Conservation (phyloP, 1,140 invertebrate species). For the Brachionus angularis region DNA sequence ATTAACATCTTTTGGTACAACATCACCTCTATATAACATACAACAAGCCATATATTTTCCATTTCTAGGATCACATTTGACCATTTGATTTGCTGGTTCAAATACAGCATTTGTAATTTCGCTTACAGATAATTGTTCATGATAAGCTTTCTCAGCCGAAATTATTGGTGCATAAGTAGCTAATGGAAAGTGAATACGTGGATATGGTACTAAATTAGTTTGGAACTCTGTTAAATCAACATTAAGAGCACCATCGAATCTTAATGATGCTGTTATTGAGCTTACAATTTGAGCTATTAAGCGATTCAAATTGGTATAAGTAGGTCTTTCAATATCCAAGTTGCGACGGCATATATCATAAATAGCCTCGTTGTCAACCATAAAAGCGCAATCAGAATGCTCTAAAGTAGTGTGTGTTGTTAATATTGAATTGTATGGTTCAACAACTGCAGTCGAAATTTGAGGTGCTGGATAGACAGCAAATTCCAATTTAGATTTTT, state of each 20-base stretch:
- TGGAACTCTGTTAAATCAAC: slow-evolving; percentile 52
- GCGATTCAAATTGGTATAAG: slow-evolving; percentile 73
- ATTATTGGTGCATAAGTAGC: slow-evolving; percentile 75
- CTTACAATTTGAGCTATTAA: slow-evolving; percentile 80
- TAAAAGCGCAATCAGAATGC: slow-evolving; percentile 55
- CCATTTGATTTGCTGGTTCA: slow-evolving; percentile 67
- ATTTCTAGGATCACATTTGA: slow-evolving; percentile 66
- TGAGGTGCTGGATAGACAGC: slow-evolving; percentile 79
- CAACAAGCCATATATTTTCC: slow-evolving; percentile 60
- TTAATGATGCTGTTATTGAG: slow-evolving; percentile 74
- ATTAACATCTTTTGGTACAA: slow-evolving; percentile 61
- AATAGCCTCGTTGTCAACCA: slow-evolving; percentile 80
- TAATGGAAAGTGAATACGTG: slow-evolving; percentile 67
- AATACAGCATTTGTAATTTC: slow-evolving; percentile 64
- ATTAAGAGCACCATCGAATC: slow-evolving; percentile 50
- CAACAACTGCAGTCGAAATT: slow-evolving; percentile 58
- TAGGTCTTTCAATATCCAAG: slow-evolving; percentile 74
- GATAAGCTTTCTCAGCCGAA: slow-evolving; percentile 46
- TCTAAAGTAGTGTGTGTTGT: slow-evolving; percentile 56
- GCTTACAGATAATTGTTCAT: slow-evolving; percentile 61
- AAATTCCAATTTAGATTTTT: slow-evolving; percentile 81
- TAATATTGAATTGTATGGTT: slow-evolving; percentile 58
- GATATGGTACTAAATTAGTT: slow-evolving; percentile 55
- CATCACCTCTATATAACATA: slow-evolving; percentile 60
- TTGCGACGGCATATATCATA: slow-evolving; percentile 81